Evolutionary conservation across 2,888 invertebrate genomes (phyloP).

Genomic region (Nomada lathburiana): DNA sequence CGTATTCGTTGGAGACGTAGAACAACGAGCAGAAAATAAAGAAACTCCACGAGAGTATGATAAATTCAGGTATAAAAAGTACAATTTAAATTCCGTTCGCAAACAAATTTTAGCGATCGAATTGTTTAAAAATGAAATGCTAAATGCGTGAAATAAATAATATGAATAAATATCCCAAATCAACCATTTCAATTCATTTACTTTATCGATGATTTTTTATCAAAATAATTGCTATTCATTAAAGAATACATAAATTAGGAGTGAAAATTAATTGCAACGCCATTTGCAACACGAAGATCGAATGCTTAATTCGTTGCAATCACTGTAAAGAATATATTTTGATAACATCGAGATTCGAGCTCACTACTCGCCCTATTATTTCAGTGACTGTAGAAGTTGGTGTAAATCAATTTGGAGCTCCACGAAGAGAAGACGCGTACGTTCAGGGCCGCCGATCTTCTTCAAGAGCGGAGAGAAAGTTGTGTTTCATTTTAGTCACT

Average conservation of each 20-base stretch:
- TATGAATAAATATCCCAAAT: neutral
- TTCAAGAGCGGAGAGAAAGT: conserved; percentile 51
- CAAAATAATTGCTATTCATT: neutral
- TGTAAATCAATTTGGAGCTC: conserved; percentile 44
- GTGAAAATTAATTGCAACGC: no score
- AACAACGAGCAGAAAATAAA: conserved; percentile 34
- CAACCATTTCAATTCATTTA: no score
- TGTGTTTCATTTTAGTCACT: conserved; percentile 67
- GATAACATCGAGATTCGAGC: neutral
- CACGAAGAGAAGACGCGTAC: conserved; percentile 25
- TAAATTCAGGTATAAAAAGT: conserved; percentile 14
- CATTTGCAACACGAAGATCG: no score
- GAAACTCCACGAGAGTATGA: neutral
- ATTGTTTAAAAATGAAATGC: neutral
- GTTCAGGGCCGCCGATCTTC: conserved; percentile 17
- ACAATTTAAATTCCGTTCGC: neutral
- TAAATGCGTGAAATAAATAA: neutral
- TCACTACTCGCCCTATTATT: conserved; percentile 4
- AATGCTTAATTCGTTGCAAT: no score
- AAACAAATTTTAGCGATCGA: neutral
- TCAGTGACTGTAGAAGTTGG: conserved; percentile 43
- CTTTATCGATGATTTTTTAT: no score
- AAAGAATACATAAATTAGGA: no score
- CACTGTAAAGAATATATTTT: neutral
- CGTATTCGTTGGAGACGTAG: conserved; percentile 46